Evolutionary conservation across 2,113 vertebrate genomes (phyloP).

Genomic region (Sialia sialis): DNA sequence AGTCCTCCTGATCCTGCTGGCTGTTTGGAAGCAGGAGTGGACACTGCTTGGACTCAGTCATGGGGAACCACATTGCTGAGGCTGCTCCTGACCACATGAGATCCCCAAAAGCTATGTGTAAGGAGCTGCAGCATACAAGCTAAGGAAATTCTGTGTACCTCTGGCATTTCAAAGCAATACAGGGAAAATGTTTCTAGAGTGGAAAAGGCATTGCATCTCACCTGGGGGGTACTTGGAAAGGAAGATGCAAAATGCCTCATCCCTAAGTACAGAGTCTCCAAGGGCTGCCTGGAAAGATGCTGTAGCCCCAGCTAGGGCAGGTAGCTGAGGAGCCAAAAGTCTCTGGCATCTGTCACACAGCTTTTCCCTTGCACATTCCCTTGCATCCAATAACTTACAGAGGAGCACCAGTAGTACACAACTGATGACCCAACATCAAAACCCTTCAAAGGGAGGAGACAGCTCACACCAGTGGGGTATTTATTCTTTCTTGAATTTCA

Average conservation of each 20-base stretch:
- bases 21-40: not conserved
- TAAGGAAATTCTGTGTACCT: not conserved
- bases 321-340: not conserved
- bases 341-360: not conserved
- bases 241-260: not conserved
- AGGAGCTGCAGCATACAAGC: not conserved
- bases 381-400: not conserved
- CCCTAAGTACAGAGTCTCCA: fast-evolving
- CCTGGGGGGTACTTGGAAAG: not conserved
- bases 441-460: not conserved
- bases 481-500: not conserved
- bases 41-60: not conserved
- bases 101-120: not conserved
- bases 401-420: not conserved
- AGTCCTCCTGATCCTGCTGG: not conserved
- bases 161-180: not conserved
- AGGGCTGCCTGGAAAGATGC: not conserved
- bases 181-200: not conserved
- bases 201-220: not conserved
- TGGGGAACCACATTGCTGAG: not conserved
- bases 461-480: not conserved
- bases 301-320: not conserved
- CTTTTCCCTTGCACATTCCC: not conserved
- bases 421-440: not conserved
- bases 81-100: fast-evolving